Evolutionary conservation across 2,888 invertebrate species (phyloP).

Genomic region (Eumerus sabulonum): DNA sequence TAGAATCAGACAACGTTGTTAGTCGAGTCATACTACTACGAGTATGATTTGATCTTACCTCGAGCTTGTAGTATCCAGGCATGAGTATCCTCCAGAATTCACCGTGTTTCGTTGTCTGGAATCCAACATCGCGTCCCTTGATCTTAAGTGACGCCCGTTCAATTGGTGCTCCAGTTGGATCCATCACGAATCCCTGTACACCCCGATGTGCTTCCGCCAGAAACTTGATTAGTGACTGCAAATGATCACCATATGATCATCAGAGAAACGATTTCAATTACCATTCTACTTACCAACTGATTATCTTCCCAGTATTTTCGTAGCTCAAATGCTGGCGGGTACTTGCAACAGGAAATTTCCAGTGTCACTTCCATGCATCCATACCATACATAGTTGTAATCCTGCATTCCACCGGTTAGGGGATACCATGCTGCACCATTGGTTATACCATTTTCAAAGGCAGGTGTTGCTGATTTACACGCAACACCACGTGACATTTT

Average conservation of each 20-base stretch:
- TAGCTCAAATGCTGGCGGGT: slow-evolving; percentile 89
- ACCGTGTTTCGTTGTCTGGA: slow-evolving; percentile 93
- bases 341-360: slow-evolving; percentile 97
- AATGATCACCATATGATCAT: too few relatives aligned
- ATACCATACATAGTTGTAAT: slow-evolving; percentile 95
- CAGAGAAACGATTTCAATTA: too few relatives aligned
- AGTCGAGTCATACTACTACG: neutral
- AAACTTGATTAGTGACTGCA: slow-evolving; percentile 89
- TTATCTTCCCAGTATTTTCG: slow-evolving; percentile 94
- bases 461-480: slow-evolving; percentile 87
- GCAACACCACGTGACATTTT: slow-evolving; percentile 93
- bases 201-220: slow-evolving; percentile 93
- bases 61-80: slow-evolving; percentile 91
- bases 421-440: slow-evolving; percentile 98
- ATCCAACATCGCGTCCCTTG: slow-evolving; percentile 89
- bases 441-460: slow-evolving; percentile 93
- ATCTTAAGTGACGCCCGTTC: slow-evolving; percentile 89
- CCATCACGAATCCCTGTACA: slow-evolving; percentile 92
- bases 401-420: slow-evolving; percentile 85
- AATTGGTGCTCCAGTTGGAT: slow-evolving; percentile 87
- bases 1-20: slow-evolving; percentile 74
- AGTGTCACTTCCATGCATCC: slow-evolving; percentile 97
- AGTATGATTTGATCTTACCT: slow-evolving; percentile 81
- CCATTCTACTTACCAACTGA: slow-evolving; percentile 82
- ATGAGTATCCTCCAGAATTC: slow-evolving; percentile 96